Percentiles rank a stretch among this genome's conserved stretches.
phyloP scores from a whole-genome alignment of 2,797 vertebrate genomes.

The Otus scops region DNA sequence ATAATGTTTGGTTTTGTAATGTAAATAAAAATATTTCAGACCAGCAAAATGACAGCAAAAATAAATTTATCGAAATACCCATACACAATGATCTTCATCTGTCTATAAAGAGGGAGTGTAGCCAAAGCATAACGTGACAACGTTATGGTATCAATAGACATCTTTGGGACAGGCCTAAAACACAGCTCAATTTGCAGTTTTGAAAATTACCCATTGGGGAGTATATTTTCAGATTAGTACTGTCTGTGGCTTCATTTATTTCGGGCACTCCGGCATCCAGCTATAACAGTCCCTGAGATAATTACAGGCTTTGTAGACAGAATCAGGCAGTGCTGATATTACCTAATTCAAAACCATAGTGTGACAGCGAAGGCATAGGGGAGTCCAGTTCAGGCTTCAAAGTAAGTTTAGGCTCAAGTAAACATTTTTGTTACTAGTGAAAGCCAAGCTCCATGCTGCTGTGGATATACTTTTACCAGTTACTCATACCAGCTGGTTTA shows the following conservation, averaged over 20 bases:
- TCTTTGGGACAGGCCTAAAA: background rate
- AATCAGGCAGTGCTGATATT: background rate
- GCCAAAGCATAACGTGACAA: background rate
- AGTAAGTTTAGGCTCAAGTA: background rate
- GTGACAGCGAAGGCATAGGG: background rate
- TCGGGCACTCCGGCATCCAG: background rate
- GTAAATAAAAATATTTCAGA: conserved; percentile 20
- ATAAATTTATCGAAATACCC: background rate
- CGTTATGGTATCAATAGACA: background rate
- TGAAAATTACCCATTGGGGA: background rate
- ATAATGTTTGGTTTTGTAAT: background rate
- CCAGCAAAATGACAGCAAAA: background rate
- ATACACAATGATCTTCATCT: background rate
- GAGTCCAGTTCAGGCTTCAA: background rate
- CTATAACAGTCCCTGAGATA: background rate
- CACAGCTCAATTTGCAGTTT: background rate
- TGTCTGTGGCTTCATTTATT: background rate
- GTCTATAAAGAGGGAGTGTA: background rate
- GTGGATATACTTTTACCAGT: background rate
- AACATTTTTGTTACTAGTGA: background rate
- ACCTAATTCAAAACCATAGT: background rate
- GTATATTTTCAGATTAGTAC: background rate
- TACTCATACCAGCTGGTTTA: background rate
- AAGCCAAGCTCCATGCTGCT: background rate
- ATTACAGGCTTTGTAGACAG: background rate